Evolutionary conservation across 2,797 vertebrate species (phyloP), one percentile per base, ranked within the genome.

Genomic region (Lagorchestes hirsutus): DNA sequence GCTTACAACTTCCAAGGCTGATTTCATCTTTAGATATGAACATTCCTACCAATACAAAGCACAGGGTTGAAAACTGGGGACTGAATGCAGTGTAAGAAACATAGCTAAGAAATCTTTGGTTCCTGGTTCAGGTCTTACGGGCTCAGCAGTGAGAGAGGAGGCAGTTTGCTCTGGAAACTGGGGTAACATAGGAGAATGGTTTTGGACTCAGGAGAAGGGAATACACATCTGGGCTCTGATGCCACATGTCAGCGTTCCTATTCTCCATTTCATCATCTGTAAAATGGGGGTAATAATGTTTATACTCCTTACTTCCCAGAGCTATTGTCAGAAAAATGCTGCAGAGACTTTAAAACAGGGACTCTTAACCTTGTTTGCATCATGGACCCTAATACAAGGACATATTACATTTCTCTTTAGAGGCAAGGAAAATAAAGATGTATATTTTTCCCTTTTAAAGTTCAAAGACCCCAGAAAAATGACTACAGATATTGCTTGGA

Each of bases 11-110:
- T 96, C 94, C 59, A 0, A 74, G 94, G 94, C 94, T 96, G 91
- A 96, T 97, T 97, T 97, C 97, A 93, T 94, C 93, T 91, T 94
- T 2, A 50, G 92, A 96, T 94, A 93, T 91, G 96, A 96, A 67
- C 93, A 91, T 95, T 95, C 95, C 92, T 94, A 95, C 97, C 95
- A 97, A 95, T 87, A 92, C 96, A 91, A n/a, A 54, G 91, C 27
- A 1, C 0, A 55, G 34, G 8, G 4, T 12, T 56, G 40, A 91
- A 14, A 62, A 40, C 24, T 1, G 10, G 2, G 40, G 90, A n/a
- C 55, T 34, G 28, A 34, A 55, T 54, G 28, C 29, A 29, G n/a
- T 28, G 12, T 28, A 24, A 24, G 52, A n/a, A 16, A 13, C 29
- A 34, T 55, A 29, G 13, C 13, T 54, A 54, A 91, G 54, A 91